phyloP scores from a whole-genome alignment of 2,113 vertebrate species.

The Saimiri boliviensis region DNA sequence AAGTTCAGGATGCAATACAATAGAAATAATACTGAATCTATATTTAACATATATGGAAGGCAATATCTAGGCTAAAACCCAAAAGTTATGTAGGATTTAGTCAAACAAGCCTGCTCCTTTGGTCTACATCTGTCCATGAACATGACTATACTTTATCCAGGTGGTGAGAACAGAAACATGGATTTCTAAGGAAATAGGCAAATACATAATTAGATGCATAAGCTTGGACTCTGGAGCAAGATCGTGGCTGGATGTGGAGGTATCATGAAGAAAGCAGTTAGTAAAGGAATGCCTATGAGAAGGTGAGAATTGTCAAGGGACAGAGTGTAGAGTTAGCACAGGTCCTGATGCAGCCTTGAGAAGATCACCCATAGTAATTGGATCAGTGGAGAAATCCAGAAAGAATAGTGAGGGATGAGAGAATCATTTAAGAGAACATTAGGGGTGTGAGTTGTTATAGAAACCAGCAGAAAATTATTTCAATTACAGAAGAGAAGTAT shows the following conservation, averaged over 20 bases:
- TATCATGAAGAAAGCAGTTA: neutral
- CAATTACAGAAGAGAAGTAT: neutral
- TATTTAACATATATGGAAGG: neutral
- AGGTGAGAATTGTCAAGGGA: neutral
- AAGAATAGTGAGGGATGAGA: neutral
- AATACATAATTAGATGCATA: neutral
- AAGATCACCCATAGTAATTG: neutral
- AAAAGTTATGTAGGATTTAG: neutral
- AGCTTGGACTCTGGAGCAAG: neutral
- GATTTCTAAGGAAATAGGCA: neutral
- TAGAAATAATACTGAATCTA: neutral
- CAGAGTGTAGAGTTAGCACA: neutral
- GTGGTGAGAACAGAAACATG: neutral
- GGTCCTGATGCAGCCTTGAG: neutral
- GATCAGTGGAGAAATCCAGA: neutral
- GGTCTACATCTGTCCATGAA: neutral
- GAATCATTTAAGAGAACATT: neutral
- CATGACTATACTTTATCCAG: neutral
- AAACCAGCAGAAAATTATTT: neutral
- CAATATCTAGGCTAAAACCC: neutral
- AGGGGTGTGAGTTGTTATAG: neutral
- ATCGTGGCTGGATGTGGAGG: neutral
- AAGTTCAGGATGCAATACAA: neutral
- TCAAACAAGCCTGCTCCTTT: neutral
- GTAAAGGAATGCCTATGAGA: neutral